Percentiles rank a stretch among this genome's conserved stretches.
phyloP scores from a whole-genome alignment of 2,113 vertebrate genomes.

The Mastomys natalensis region DNA sequence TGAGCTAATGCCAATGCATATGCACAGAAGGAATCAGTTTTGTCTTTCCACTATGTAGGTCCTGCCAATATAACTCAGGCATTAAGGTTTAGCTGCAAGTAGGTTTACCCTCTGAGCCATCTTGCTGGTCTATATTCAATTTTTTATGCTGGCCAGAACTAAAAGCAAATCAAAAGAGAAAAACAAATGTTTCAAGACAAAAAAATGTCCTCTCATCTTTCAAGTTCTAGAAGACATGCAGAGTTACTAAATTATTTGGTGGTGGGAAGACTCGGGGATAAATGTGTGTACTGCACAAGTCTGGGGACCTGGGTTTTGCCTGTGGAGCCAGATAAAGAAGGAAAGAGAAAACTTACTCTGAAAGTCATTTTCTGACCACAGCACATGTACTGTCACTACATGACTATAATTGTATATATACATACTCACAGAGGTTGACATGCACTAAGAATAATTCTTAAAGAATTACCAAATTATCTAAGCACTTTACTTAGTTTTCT shows the following conservation, averaged over 20 bases:
- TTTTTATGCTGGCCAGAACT: constrained; percentile 1
- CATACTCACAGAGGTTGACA: neutral
- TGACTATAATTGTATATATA: neutral
- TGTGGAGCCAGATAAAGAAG: neutral
- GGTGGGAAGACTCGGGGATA: neutral
- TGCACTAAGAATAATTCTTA: neutral
- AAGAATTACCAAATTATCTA: neutral
- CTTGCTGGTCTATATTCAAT: neutral
- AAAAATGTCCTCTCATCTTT: neutral
- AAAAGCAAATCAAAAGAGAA: neutral
- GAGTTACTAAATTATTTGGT: neutral
- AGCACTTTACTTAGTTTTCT: neutral
- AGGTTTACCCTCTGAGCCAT: neutral
- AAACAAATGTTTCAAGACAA: constrained; percentile 16
- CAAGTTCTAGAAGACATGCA: constrained; percentile 25
- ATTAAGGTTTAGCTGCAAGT: neutral
- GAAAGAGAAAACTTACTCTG: neutral
- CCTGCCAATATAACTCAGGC: neutral
- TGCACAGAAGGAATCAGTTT: neutral
- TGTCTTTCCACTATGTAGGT: neutral
- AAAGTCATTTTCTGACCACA: neutral
- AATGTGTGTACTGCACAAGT: neutral
- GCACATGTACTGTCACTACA: neutral
- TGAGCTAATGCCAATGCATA: neutral
- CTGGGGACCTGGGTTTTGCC: neutral